Evolutionary conservation across 2,888 invertebrate genomes (phyloP).

Genomic region (Gibbula magus): DNA sequence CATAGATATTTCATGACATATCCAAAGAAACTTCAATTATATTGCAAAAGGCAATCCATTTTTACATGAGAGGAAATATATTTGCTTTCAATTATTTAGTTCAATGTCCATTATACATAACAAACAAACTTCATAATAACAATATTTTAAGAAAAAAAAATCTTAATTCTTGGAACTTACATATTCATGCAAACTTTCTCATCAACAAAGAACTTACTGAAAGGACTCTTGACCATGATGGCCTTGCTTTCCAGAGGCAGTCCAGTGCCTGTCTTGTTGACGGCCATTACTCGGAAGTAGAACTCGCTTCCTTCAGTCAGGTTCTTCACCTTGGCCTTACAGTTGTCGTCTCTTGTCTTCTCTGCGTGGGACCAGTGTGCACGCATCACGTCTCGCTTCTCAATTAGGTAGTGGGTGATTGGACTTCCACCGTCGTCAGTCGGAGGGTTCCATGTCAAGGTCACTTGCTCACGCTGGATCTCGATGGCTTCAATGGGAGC

Average conservation of each 20-base stretch:
- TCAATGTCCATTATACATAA: too few relatives aligned
- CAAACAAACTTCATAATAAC: too few relatives aligned
- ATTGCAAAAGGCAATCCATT: too few relatives aligned
- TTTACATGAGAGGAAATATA: too few relatives aligned
- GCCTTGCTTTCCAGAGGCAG: conserved; percentile 79
- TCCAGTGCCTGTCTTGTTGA: conserved; percentile 88
- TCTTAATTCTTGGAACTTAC: neutral
- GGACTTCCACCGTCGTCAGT: conserved; percentile 76
- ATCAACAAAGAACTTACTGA: conserved; percentile 78
- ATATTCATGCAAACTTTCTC: neutral
- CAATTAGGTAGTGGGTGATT: conserved; percentile 81
- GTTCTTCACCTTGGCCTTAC: conserved; percentile 79
- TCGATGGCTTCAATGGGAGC: conserved; percentile 76
- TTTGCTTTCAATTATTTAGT: too few relatives aligned
- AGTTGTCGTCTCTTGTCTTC: conserved; percentile 59
- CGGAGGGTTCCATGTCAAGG: conserved; percentile 76
- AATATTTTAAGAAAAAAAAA: too few relatives aligned
- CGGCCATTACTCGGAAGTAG: conserved; percentile 89
- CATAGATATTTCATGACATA: neutral
- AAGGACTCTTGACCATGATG: conserved; percentile 82
- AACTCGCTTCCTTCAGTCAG: conserved; percentile 88
- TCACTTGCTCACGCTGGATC: conserved; percentile 76
- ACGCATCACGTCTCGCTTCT: conserved; percentile 81
- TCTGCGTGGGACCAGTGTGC: conserved; percentile 67
- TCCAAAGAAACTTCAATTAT: too few relatives aligned